Evolutionary conservation across 2,888 invertebrate genomes (phyloP), one percentile per base, ranked within the genome.

Genomic region (Dascillus cervinus): DNA sequence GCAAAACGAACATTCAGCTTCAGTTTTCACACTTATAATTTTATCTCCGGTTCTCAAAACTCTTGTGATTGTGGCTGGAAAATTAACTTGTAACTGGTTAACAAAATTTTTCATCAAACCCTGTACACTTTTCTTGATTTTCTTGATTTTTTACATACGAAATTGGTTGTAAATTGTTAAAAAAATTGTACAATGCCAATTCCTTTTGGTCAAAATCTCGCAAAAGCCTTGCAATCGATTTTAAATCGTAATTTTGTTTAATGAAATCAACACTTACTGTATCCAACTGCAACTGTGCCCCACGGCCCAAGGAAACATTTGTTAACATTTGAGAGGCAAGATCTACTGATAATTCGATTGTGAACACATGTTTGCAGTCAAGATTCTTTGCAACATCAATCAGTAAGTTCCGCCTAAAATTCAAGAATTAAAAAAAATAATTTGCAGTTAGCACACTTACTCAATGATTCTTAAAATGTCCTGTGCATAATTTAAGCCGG

Each of bases 31-130:
- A 25, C 55, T 42, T 11, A 67, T 63, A 44, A 89, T 70, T 71
- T 89, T 89, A 52, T 82, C 83, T 6, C 87, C 86, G 9, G 84
- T 87, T 58, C 86, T 79, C 58, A 86, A 81, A 24, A 94, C 75
- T 12, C 92, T 91, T 2, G 86, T 83, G 34, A 91, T 77, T 1
- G 94, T 94, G 3, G 90, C 78, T 19, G 82, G 80, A 62, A 78
- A 91, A 49, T 84, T 77, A 2, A 66, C 59, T 56, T 86, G 82
- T 12, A 88, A 64, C 41, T 80, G 78, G 5, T 61, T 67, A 1
- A 94, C 74, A 72, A 94, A 94, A 13, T 70, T 67, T 50, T 75
- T 74, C 12, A 89, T 84, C 14, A 86, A 66, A 47, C 74, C 73
- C 53, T 87, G 85, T 32, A 92, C 72, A 46, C 85, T 84, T 2